These are phyloP conservation scores for Dolichotis patagonum DNA, from an alignment of 2,113 vertebrate species.

Conservation along the genomic window DNA sequence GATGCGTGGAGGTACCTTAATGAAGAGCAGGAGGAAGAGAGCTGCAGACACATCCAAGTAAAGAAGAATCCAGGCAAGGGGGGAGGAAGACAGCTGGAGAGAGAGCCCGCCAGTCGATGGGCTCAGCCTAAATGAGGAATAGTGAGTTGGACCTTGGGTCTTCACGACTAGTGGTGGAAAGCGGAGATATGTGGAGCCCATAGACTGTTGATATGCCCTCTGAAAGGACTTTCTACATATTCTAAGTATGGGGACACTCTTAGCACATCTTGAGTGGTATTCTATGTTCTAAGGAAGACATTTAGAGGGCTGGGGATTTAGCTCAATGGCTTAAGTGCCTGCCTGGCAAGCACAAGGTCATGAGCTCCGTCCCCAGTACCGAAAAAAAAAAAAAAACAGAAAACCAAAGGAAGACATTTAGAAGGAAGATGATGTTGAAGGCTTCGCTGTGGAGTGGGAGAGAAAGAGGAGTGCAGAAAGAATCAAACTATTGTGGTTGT, in stretches of 20 bases:
- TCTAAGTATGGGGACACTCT: background rate
- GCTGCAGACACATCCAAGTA: background rate
- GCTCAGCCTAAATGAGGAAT: background rate
- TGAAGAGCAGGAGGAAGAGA: background rate
- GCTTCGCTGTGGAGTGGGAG: background rate
- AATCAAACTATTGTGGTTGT: background rate
- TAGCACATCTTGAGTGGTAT: background rate
- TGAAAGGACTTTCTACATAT: background rate
- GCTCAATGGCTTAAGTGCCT: too few species aligned
- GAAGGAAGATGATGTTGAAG: background rate
- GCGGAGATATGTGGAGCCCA: rapidly evolving
- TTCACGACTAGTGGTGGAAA: background rate
- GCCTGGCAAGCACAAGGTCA: too few species aligned
- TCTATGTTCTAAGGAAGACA: background rate
- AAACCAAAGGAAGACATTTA: background rate
- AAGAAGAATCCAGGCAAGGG: background rate
- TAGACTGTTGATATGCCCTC: too few species aligned
- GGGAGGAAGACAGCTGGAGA: background rate
- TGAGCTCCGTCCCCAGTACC: too few species aligned
- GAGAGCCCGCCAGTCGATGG: background rate
- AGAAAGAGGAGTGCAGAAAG: background rate
- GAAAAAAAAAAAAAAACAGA: too few species aligned
- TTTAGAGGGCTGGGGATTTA: too few species aligned
- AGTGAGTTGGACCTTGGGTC: background rate
- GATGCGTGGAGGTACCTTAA: background rate